Percentiles rank a stretch among this genome's conserved stretches.
Evolutionary conservation across 2,797 vertebrate species (phyloP).

Genomic region (Hoplostethus mediterraneus): DNA sequence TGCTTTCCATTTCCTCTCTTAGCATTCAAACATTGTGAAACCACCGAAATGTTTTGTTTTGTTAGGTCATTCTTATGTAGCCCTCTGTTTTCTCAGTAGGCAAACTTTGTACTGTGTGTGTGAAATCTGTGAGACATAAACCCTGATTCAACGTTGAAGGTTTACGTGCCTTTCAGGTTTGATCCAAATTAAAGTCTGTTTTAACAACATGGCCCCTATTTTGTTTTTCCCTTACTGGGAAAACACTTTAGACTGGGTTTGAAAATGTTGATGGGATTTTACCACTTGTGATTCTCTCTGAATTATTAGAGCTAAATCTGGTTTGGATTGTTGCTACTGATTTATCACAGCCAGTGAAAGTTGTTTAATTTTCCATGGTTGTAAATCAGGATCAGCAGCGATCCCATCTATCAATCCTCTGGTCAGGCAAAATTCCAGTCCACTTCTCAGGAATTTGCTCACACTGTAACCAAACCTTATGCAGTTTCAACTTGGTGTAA

Average conservation of each 20-base stretch:
- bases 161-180: neutral
- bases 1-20: slow-evolving; percentile 32
- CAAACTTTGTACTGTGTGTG: slow-evolving; percentile 38
- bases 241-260: neutral
- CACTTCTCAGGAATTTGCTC: slow-evolving; percentile 51
- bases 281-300: slow-evolving; percentile 6
- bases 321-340: slow-evolving; percentile 44
- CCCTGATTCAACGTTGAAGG: neutral
- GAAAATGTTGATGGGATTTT: slow-evolving; percentile 8
- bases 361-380: slow-evolving; percentile 68
- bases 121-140: neutral
- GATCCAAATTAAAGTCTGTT: slow-evolving; percentile 4
- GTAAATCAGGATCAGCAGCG: slow-evolving; percentile 69
- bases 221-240: neutral
- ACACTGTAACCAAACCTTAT: slow-evolving; percentile 2
- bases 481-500: slow-evolving; percentile 27
- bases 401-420: slow-evolving; percentile 62
- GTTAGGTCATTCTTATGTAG: neutral
- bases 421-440: slow-evolving; percentile 41
- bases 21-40: slow-evolving; percentile 56
- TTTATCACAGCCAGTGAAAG: slow-evolving; percentile 52
- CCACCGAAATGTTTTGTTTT: slow-evolving; percentile 18
- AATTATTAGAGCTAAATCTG: slow-evolving; percentile 41
- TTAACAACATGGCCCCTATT: neutral
- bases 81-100: slow-evolving; percentile 2